A percentile compares a stretch with the other conserved stretches of the same genome.
Conservation (phyloP, 2,888 invertebrate genomes). For the Athalia cordata region DNA sequence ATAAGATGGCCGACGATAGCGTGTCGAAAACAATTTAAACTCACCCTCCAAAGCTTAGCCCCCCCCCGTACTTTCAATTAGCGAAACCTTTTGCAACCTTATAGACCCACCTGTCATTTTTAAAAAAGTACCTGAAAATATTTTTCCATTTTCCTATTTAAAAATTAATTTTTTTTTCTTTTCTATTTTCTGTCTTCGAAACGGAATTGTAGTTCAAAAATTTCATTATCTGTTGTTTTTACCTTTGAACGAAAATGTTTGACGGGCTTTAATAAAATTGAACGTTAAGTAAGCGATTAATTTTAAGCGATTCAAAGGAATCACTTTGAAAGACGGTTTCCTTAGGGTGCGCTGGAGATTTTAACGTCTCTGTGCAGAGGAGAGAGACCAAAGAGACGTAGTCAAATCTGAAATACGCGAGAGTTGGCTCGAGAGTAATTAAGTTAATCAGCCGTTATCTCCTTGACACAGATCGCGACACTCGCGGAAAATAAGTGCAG, state of each 20-base stretch:
- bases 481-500: conserved; percentile 53
- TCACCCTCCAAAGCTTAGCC: conserved; percentile 42
- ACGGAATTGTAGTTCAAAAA: too few relatives aligned
- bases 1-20: conserved; percentile 46
- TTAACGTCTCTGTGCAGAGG: background rate
- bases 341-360: conserved; percentile 11
- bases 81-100: conserved; percentile 44
- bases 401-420: conserved; percentile 52
- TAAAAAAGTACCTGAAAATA: too few relatives aligned
- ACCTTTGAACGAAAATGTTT: too few relatives aligned
- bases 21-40: conserved; percentile 48
- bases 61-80: conserved; percentile 44
- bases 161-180: conserved; percentile 48
- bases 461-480: conserved; percentile 60
- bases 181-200: background rate
- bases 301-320: conserved; percentile 51
- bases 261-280: conserved; percentile 26
- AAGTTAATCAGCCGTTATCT: conserved; percentile 67
- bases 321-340: conserved; percentile 16
- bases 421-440: conserved; percentile 61
- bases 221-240: too few relatives aligned
- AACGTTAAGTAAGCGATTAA: conserved; percentile 47
- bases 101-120: too few relatives aligned
- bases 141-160: conserved; percentile 34
- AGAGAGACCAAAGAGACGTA: conserved; percentile 13